Evolutionary conservation across 2,888 invertebrate species (phyloP).

Genomic region (Spilosoma lubricipeda): DNA sequence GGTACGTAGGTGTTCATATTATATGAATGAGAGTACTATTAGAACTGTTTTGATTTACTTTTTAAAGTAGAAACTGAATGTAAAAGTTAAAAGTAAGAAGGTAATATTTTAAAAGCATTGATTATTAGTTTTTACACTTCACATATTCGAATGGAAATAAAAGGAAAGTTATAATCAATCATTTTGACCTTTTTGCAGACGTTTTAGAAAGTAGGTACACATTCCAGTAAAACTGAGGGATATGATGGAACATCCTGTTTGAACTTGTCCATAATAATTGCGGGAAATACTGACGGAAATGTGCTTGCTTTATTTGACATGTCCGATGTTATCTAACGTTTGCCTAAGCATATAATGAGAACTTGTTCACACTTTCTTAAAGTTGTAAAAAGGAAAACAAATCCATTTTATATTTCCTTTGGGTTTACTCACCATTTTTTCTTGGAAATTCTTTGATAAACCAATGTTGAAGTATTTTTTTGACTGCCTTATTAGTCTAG

Average conservation of each 20-base stretch:
- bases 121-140: constrained; percentile 35
- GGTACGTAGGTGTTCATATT: not conserved
- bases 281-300: not conserved
- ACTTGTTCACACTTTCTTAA: not conserved
- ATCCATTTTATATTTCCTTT: not conserved
- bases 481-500: too few species aligned
- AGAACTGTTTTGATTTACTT: constrained; percentile 4
- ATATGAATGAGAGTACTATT: constrained; percentile 6
- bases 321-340: constrained; percentile 7
- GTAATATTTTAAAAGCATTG: constrained; percentile 30
- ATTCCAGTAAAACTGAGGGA: constrained; percentile 1
- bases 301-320: constrained; percentile 13
- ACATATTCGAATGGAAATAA: constrained; percentile 19
- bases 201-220: constrained; percentile 31
- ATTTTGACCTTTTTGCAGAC: constrained; percentile 21
- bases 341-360: not conserved
- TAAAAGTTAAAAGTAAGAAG: not conserved
- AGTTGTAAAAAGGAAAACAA: not conserved
- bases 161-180: constrained; percentile 34
- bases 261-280: constrained; percentile 9
- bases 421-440: not conserved
- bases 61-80: not conserved
- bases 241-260: constrained; percentile 32
- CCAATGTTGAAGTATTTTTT: too few species aligned
- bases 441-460: too few species aligned